Evolutionary conservation across 2,888 invertebrate species (phyloP).

Genomic region (Ryuthela nishihirai): DNA sequence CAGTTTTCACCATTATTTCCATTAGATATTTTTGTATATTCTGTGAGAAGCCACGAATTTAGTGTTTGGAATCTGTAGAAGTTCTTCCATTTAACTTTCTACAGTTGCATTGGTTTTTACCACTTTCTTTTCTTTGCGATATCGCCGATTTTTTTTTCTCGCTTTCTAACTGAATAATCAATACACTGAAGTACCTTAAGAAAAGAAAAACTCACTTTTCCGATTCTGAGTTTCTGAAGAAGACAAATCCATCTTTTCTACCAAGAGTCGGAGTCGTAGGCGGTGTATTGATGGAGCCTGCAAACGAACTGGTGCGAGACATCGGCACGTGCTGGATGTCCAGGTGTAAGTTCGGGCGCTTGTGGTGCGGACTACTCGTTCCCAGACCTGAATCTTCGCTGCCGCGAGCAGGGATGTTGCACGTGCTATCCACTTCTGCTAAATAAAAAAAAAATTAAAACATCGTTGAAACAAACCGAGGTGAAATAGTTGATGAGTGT

Average conservation of each 20-base stretch:
- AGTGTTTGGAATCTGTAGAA: no score
- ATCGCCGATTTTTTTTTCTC: no score
- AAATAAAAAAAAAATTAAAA: slow-evolving; percentile 13
- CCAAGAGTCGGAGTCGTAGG: slow-evolving; percentile 24
- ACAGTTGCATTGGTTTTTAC: no score
- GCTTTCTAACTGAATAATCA: not conserved
- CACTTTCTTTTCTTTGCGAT: no score
- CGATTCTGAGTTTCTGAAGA: slow-evolving; percentile 16
- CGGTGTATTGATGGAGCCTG: slow-evolving; percentile 30
- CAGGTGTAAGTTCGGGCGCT: slow-evolving; percentile 19
- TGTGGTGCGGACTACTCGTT: slow-evolving; percentile 2
- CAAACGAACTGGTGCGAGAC: slow-evolving; percentile 34
- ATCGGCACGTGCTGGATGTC: slow-evolving; percentile 20
- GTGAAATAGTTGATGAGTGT: no score
- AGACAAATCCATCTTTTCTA: slow-evolving; percentile 25
- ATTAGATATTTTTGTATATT: no score
- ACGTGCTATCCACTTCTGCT: slow-evolving; percentile 12
- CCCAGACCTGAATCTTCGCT: slow-evolving; percentile 38
- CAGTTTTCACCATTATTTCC: no score
- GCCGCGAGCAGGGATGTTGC: slow-evolving; percentile 18
- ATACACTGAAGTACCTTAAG: not conserved
- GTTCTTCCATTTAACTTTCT: no score
- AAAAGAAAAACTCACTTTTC: slow-evolving; percentile 31
- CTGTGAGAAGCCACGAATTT: no score
- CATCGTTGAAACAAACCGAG: no score